These are phyloP conservation scores for Leptinotarsa undecemlineata DNA, from an alignment of 1,140 invertebrate genomes.

Conservation along the genomic window DNA sequence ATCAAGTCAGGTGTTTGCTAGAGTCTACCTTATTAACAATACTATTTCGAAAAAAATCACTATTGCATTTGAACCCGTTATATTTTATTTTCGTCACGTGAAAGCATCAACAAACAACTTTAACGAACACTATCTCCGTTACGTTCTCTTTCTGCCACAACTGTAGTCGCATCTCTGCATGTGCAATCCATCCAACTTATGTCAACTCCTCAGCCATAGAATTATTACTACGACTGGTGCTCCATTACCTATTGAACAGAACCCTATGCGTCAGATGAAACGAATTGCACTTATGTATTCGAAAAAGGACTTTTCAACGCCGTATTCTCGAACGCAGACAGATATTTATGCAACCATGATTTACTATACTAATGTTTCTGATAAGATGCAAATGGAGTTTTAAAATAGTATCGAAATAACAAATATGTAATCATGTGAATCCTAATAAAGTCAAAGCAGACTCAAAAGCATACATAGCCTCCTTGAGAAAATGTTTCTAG, in stretches of 20 bases:
- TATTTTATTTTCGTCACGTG: too few species aligned
- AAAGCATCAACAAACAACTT: too few species aligned
- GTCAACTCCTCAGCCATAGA: neutral
- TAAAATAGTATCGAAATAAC: neutral
- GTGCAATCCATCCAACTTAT: neutral
- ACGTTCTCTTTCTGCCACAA: too few species aligned
- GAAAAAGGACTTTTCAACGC: neutral
- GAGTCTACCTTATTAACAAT: too few species aligned
- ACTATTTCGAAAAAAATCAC: too few species aligned
- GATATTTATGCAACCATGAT: neutral
- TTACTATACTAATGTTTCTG: neutral
- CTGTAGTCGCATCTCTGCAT: too few species aligned
- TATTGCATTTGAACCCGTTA: too few species aligned
- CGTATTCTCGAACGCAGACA: neutral
- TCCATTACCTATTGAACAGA: neutral
- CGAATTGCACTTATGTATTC: neutral
- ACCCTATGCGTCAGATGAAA: neutral
- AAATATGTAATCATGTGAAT: neutral
- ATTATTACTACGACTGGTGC: neutral
- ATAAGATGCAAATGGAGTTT: neutral
- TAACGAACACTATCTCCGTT: too few species aligned
- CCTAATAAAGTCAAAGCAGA: too few species aligned
- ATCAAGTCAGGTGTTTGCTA: too few species aligned
- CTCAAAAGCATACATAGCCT: too few species aligned
- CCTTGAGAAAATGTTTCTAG: neutral